Evolutionary conservation across 2,888 invertebrate genomes (phyloP), one percentile per base, ranked within the genome.

Genomic region (Sphecodes monilicornis): DNA sequence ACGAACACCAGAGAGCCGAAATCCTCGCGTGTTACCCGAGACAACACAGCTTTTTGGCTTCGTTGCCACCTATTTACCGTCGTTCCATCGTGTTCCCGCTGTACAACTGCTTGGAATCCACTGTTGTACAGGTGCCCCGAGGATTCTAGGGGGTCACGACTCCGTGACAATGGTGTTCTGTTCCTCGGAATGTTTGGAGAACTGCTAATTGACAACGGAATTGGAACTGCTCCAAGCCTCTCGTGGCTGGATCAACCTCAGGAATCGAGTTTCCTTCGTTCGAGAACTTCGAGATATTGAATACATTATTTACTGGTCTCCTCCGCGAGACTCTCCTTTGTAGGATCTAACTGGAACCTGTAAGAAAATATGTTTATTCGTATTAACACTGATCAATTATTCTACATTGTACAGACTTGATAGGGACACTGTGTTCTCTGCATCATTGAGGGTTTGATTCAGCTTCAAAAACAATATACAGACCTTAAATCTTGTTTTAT

Each of bases 41-140:
- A 57, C 26, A 29, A 11, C 26, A 32, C 18, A 39, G 73, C 66
- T 76, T 80, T 72, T n/a, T 36, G 80, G 36, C 80, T 82, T 76
- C 80, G 82, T 83, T 76, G 57, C 41, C 82, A 73, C 78, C 73
- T 76, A 36, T 43, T 70, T 66, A n/a, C 50, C 26, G 68, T 41
- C 71, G 16, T 76, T 36, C 57, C n/a, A 50, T 11, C 6, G 29
- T 18, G 26, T 29, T 79, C 13, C 18, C 22, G 6, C n/a, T 22
- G 57, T 26, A 50, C 3, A 39, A 10, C 3, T 73, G n/a, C 22
- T 26, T 16, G 32, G 26, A n/a, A 43, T 66, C 46, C 50, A 32
- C 16, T 29, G 16, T 22, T 36, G 8, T 36, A 10, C 10, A 66
- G n/a, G 66, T 66, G 32, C 64, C 36, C 22, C 22, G 32, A 22